Conservation (phyloP, 1,140 invertebrate genomes). For the Phenacoccus solenopsis region DNA sequence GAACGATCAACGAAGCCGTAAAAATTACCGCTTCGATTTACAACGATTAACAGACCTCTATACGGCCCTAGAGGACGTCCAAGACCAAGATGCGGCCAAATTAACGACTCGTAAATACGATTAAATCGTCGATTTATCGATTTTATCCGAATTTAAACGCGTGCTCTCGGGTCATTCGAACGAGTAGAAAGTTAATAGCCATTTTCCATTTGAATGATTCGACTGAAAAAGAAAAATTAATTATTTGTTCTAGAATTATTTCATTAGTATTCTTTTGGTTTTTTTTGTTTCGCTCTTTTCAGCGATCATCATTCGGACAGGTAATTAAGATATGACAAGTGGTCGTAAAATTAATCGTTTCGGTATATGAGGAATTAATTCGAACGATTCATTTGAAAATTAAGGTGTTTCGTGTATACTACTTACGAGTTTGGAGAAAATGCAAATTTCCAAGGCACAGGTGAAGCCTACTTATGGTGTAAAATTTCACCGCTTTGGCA, state of each 20-base stretch:
- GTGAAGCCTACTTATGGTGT: no score
- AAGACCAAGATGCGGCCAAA: not conserved
- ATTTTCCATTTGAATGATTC: not conserved
- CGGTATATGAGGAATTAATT: no score
- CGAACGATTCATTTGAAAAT: no score
- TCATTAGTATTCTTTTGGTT: not conserved
- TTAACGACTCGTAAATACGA: not conserved
- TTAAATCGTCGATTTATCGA: not conserved
- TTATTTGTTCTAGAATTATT: not conserved
- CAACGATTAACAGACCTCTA: not conserved
- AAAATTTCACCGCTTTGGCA: no score
- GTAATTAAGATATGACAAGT: constrained; percentile 2
- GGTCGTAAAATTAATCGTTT: not conserved
- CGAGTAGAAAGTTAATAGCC: not conserved
- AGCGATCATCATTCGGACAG: not conserved
- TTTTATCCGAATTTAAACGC: not conserved
- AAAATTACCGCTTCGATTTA: not conserved
- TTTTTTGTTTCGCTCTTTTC: not conserved
- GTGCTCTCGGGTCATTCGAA: not conserved
- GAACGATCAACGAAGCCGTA: not conserved
- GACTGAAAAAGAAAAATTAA: not conserved
- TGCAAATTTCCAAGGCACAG: no score
- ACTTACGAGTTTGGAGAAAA: no score
- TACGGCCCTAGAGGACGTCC: no score
- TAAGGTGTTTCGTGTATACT: no score